Evolutionary conservation across 2,113 vertebrate genomes (phyloP).

Genomic region (Dryoscopus gambensis): DNA sequence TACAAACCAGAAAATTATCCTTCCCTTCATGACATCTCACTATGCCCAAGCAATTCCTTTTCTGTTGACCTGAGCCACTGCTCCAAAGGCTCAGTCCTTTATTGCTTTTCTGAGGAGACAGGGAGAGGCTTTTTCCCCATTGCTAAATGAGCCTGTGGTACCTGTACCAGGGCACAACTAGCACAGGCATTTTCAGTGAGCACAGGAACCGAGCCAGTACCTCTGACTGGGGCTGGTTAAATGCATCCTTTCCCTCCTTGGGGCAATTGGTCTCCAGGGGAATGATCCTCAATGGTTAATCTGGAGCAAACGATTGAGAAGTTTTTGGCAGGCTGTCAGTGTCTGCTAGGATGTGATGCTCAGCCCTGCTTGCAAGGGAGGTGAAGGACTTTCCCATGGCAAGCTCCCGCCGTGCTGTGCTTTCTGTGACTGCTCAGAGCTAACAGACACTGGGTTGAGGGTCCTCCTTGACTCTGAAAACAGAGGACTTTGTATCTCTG

Average conservation of each 20-base stretch:
- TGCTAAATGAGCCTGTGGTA: background rate
- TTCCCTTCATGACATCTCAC: background rate
- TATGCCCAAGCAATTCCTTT: background rate
- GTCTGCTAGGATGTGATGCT: background rate
- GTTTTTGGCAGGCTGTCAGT: background rate
- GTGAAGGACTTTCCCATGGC: background rate
- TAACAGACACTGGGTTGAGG: background rate
- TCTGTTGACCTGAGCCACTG: background rate
- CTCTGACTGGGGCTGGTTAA: background rate
- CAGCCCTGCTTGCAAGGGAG: background rate
- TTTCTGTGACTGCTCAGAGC: background rate
- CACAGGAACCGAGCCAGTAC: background rate
- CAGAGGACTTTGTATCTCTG: background rate
- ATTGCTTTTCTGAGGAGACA: background rate
- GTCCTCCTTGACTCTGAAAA: background rate
- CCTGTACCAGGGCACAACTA: background rate
- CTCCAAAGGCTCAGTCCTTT: background rate
- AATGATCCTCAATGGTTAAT: background rate
- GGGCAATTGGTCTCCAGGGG: background rate
- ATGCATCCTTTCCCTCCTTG: background rate
- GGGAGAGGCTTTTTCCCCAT: background rate
- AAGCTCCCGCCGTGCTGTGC: background rate
- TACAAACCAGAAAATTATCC: background rate
- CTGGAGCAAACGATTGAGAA: background rate
- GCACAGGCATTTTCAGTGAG: background rate